A percentile compares a stretch with the other conserved stretches of the same genome.
These are phyloP conservation scores for Chaetogeoica ovagalla DNA, from an alignment of 2,888 invertebrate genomes.

Conservation along the genomic window DNA sequence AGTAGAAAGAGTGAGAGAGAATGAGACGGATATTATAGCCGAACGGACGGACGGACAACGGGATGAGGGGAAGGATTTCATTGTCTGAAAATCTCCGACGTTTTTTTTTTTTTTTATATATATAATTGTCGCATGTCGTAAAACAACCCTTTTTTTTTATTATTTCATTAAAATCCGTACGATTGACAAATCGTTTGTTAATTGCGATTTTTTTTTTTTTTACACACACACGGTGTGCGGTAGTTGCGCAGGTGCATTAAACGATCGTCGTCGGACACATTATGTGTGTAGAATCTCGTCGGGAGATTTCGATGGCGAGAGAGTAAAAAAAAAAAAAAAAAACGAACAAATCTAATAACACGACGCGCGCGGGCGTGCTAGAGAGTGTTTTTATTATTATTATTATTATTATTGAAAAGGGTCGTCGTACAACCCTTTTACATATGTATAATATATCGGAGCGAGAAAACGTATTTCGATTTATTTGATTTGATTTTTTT, in stretches of 20 bases:
- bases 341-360: constrained; percentile 18
- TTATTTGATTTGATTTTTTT: too few species aligned
- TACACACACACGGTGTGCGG: constrained; percentile 29
- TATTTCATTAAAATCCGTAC: constrained; percentile 39
- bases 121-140: constrained; percentile 49
- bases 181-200: constrained; percentile 50
- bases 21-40: neutral
- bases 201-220: constrained; percentile 29
- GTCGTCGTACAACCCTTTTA: too few species aligned
- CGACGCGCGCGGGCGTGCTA: neutral
- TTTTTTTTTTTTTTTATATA: neutral
- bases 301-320: neutral
- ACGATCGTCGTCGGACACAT: constrained; percentile 50
- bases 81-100: too few species aligned
- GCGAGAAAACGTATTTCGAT: too few species aligned
- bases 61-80: neutral
- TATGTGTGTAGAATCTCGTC: constrained; percentile 3
- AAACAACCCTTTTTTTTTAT: constrained; percentile 46
- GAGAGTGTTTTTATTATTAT: too few species aligned
- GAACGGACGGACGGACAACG: too few species aligned
- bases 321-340: neutral
- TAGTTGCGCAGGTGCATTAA: constrained; percentile 44
- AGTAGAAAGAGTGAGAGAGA: neutral
- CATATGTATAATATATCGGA: too few species aligned
- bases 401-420: too few species aligned